Base-by-base conservation (phyloP, 2,113 vertebrate genomes). In the Archilochus colubris region DNA sequence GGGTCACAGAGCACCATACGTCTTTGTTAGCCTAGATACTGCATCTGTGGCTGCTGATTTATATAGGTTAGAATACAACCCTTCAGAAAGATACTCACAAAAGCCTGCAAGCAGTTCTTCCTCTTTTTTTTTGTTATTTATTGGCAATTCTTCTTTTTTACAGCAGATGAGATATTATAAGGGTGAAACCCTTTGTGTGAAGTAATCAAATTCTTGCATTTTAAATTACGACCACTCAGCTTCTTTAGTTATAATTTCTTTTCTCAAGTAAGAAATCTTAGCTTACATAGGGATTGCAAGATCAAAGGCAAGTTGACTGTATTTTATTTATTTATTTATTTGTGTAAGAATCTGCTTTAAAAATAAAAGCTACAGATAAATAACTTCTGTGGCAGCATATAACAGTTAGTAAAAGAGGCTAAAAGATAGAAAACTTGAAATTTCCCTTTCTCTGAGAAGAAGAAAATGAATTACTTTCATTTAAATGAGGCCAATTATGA, bases 1-100 rank as follows among this genome's bases (percentile, higher is more conserved):
- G 57, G 89, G 86, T 86, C 91, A 89, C 43, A 54, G 92, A 91
- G 76, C 75, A 83, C 67, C 46, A 6, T 25, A 55, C 17, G 4
- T 83, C 90, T 88, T 88, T 79, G 73, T 86, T 77, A 94, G 87
- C 31, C 83, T 48, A 91, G 73, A 92, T 91, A 64, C 78, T 81
- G 78, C 78, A 54, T 91, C 76, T 90, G 76, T 43, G 59, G 44
- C 76, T 94, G 43, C 70, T 93, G 79, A 33, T 85, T 87, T 92
- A 76, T 80, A 51, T 7, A 40, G 63, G 59, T 63, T 94, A 83
- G 72, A 90, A 91, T 48, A 81, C 57, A 93, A 67, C 40, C 3
- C 4, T 33, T 94, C 28, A 74, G 61, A 86, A 68, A 51, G 38
- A 48, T 68, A 68, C 7, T 53, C 83, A 76, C 74, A 88, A 86